Conservation (phyloP, 35 echinoderm and acorn worm species). For the Patiria miniata region DNA sequence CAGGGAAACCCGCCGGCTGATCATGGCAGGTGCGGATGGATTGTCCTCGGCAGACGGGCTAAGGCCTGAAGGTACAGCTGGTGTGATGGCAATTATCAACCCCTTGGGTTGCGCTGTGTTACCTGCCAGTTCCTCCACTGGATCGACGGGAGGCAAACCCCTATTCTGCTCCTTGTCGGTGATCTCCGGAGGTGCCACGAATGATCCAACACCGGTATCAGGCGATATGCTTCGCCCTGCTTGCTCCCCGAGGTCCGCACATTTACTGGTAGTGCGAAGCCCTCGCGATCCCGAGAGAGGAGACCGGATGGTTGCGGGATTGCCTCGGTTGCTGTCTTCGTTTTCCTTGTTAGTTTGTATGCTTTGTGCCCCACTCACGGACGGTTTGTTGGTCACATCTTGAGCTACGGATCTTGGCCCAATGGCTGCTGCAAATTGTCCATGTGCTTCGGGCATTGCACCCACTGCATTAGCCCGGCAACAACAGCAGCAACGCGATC, state of each 20-base stretch:
- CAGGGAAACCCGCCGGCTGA: neutral
- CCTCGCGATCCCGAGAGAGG: too few species aligned
- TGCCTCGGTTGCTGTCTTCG: too few species aligned
- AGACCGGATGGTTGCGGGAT: too few species aligned
- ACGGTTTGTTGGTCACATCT: too few species aligned
- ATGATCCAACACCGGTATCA: conserved; percentile 2
- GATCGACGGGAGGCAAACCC: neutral
- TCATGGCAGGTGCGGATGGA: neutral
- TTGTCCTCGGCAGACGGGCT: neutral
- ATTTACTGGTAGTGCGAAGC: too few species aligned
- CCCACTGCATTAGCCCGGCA: neutral
- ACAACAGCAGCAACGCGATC: neutral
- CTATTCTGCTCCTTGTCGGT: neutral
- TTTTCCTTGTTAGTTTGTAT: too few species aligned
- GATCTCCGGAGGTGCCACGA: neutral
- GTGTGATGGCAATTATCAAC: neutral
- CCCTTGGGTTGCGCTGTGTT: neutral
- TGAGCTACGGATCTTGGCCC: too few species aligned
- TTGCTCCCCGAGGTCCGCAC: too few species aligned
- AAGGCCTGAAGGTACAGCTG: neutral
- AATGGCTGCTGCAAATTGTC: too few species aligned
- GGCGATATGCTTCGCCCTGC: neutral
- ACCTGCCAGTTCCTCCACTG: neutral
- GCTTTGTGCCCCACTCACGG: too few species aligned
- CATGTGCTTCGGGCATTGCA: too few species aligned